Evolutionary conservation across 2,113 vertebrate species (phyloP), one percentile per base, ranked within the genome.

Genomic region (Nestor notabilis): DNA sequence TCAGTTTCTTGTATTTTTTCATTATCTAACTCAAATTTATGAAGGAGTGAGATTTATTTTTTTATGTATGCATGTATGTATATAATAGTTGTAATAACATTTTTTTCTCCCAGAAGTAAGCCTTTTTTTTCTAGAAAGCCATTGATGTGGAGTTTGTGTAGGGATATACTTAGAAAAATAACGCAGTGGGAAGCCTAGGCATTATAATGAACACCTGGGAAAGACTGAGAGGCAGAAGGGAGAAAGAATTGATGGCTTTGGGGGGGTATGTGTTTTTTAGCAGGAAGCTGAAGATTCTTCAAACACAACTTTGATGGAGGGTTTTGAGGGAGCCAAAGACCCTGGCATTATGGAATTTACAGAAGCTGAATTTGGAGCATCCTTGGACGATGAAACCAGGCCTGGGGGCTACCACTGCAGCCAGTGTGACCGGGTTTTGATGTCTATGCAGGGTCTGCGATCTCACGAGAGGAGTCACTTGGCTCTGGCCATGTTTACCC

Each of bases 361-460:
- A 97, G 98, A 98, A 98, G 98, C 96, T 98, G 98, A 97, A 97
- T 97, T 55, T 98, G 97, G 97, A 98, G 70, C 98, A 96, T 97
- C 97, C 91, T 97, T 98, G 90, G 98, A 98, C 97, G 99, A 99
- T 98, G 98, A 98, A 93, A 97, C 98, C 83, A 98, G 98, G 66
- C 97, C 98, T 75, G 98, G 99, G 86, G 99, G 99, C 93, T 99
- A 99, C 98, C 98, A 99, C 49, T 99, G 99, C 96, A 98, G 98
- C 96, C 99, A 99, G 98, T 99, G 99, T 96, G 99, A 99, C 97
- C 98, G 98, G 87, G 98, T 99, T 97, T 99, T 99, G 98, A 99
- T 99, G 99, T 99, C 99, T 98, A 99, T 99, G 99, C 99, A 99
- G 98, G 99, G 99, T 96, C 98, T 99, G 82, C 98, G 99, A 96